Evolutionary conservation across 2,113 vertebrate species (phyloP), one percentile per base, ranked within the genome.

Genomic region (Donacobius atricapilla): DNA sequence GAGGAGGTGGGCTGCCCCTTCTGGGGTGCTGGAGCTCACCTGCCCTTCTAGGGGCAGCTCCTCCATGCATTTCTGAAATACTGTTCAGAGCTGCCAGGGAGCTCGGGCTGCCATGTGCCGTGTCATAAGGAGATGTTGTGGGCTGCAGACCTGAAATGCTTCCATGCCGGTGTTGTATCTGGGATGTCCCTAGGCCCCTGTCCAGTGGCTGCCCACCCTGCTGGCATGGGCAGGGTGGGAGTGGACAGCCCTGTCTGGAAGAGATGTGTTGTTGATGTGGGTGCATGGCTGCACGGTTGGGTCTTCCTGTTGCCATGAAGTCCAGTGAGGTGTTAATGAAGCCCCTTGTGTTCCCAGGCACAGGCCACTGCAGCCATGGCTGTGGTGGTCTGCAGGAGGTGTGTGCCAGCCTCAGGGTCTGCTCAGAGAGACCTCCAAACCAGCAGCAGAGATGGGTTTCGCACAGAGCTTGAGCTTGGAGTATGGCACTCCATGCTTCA

Each of bases 271-370:
- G 15, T 39, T 21, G 40, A 22, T 0, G 0, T 12, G 47, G 33
- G 3, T 24, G 18, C 16, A 1, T 44, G n/a, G 27, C 44, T 4
- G 16, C 24, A 3, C 0, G 0, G 19, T 24, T 15, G 5, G 24
- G 18, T 80, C 50, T 40, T 57, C 37, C 47, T 40, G 56, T 58
- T 47, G 27, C 24, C 4, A 2, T 12, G 28, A 14, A 20, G 39
- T 8, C 4, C 5, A 28, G 12, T 0, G 6, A 35, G 37, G 12
- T 33, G 54, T 27, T 31, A 2, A 65, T 9, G 69, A 73, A 30
- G 69, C 35, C 54, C 60, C 19, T 1, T 1, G 0, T 16, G 33
- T 48, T 65, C 54, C 31, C 40, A 47, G 71, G 25, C n/a, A 13
- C 1, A 4, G 57, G 39, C 25, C 63, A 4, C 57, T 2, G 2